Conservation (phyloP, 23 tunicate genomes). For the Botrylloides violaceus region DNA sequence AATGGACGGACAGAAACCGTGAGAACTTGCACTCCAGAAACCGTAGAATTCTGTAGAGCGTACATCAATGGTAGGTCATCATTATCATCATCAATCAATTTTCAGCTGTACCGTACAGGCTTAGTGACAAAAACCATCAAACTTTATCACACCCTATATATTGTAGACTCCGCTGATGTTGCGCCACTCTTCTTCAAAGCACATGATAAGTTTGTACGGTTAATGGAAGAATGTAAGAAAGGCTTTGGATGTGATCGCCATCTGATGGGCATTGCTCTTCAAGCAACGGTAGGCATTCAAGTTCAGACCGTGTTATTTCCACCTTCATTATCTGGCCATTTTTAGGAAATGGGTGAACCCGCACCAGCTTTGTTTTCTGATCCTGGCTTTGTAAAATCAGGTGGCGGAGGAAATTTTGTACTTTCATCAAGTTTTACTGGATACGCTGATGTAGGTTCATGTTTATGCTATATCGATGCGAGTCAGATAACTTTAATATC, state of each 20-base stretch:
- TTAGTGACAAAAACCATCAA: background rate
- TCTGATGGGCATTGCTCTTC: constrained; percentile 44
- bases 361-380: constrained; percentile 76
- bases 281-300: constrained; percentile 3
- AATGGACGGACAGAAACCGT: constrained; percentile 92
- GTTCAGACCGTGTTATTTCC: too few relatives aligned
- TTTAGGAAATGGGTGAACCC: constrained; percentile 37
- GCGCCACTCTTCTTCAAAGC: constrained; percentile 23
- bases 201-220: constrained; percentile 51
- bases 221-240: constrained; percentile 59
- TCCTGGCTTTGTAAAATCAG: constrained; percentile 50
- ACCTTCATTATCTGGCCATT: constrained; percentile 17
- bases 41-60: constrained; percentile 53
- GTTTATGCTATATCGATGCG: background rate
- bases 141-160: background rate
- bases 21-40: constrained; percentile 87
- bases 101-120: background rate
- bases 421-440: constrained; percentile 83
- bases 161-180: background rate
- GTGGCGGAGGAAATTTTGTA: constrained; percentile 85
- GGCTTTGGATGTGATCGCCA: constrained; percentile 89
- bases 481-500: background rate
- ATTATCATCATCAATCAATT: background rate
- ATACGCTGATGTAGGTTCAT: constrained; percentile 30
- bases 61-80: constrained; percentile 10